Base-by-base conservation (phyloP, 2,113 vertebrate species). In the Oryzias celebensis region DNA sequence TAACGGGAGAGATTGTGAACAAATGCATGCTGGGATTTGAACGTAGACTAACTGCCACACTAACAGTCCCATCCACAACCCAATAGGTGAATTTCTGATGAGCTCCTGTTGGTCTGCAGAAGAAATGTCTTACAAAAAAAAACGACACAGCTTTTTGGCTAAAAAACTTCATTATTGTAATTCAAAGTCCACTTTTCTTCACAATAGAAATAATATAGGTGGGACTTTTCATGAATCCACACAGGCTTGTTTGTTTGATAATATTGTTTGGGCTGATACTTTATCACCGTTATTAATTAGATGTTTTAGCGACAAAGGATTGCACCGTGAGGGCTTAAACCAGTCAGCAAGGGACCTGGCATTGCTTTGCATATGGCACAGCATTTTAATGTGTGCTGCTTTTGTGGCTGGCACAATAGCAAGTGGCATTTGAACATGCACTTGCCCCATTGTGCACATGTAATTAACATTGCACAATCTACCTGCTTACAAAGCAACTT, bases 401-500 rank as follows among this genome's bases (percentile, higher is more conserved):
- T 85, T 82, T 84, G 78, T 83, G 20, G 17, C 1, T 50, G 20
- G 14, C 58, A 84, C 73, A 83, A 86, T 64, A 60, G 65, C 59
- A 73, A 83, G 68, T 85, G 85, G 82, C 86, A 90, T 89, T 87
- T 89, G 62, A 87, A 88, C 82, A 80, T 51, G 55, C 36, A 57
- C 71, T 65, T 51, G 49, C 66, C 5, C 14, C 65, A 75, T 80
- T 79, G 74, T 80, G 59, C 58, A 58, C 24, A 14, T 44, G 41
- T 85, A 90, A 91, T 92, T 90, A 91, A 87, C 88, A 89, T 87
- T 60, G 67, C 81, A 74, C 87, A 87, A 90, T 88, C 89, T 80
- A 84, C 72, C 67, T 88, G 90, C 90, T 90, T 90, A 91, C 90
- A 86, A 83, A 78, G 90, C 90, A 90, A 84, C 83, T 88, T 91